Percentiles rank a stretch among this genome's conserved stretches.
phyloP scores from a whole-genome alignment of 1,140 invertebrate species.

The Hycleus phaleratus region DNA sequence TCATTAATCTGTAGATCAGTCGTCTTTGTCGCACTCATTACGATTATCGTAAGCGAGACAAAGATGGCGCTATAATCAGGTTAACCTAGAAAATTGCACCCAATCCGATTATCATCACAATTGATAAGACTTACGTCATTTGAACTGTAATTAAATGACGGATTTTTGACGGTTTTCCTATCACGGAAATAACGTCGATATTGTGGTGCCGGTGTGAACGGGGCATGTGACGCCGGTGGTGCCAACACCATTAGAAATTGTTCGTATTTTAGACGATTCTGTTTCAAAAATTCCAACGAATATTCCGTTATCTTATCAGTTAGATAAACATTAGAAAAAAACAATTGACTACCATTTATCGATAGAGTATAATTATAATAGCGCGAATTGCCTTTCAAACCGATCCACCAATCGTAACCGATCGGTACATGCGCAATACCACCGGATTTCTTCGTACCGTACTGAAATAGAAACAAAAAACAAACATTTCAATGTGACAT shows the following conservation, averaged over 20 bases:
- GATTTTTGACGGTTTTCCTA: constrained; percentile 54
- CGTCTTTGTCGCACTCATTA: too few relatives aligned
- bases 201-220: constrained; percentile 70
- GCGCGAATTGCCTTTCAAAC: constrained; percentile 73
- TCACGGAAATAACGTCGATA: constrained; percentile 56
- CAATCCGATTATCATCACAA: too few relatives aligned
- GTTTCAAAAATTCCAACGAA: constrained; percentile 51
- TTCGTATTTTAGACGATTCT: constrained; percentile 27
- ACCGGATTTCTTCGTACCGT: constrained; percentile 49
- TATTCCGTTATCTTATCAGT: constrained; percentile 56
- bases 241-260: constrained; percentile 80
- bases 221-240: constrained; percentile 75
- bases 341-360: constrained; percentile 61
- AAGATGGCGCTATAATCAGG: too few relatives aligned
- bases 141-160: constrained; percentile 61
- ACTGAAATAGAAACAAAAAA: constrained; percentile 44
- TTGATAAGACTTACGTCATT: constrained; percentile 36
- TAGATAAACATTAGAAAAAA: constrained; percentile 64
- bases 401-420: constrained; percentile 77
- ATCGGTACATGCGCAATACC: constrained; percentile 60
- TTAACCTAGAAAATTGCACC: too few relatives aligned
- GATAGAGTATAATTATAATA: constrained; percentile 87
- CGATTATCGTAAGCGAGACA: too few relatives aligned
- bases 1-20: too few relatives aligned
- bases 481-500: not conserved